Evolutionary conservation across 2,888 invertebrate species (phyloP), one percentile per base, ranked within the genome.

Genomic region (Drosophila kanekoi): DNA sequence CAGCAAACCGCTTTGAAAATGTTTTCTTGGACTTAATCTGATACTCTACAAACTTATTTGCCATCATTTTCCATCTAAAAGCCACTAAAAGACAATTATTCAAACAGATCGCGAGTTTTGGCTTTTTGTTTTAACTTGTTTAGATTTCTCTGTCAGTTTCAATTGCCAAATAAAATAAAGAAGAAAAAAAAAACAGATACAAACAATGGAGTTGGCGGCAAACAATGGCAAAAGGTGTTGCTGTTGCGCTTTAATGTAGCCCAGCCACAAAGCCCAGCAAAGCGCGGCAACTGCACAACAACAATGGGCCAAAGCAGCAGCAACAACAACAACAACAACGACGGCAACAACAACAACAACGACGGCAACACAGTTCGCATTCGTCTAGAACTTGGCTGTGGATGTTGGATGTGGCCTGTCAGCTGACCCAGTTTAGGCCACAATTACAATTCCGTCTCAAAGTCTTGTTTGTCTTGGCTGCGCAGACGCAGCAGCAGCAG

Each of bases 351-450:
- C 32, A 63, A 14, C 44, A 58, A 57, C 57, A 56, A 16, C 71
- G 66, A 38, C 63, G 53, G 32, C 66, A 75, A 67, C 67, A 72
- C 64, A 76, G 69, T 75, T 78, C 81, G 62, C 77, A 70, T 80
- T 77, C 76, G 59, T n/a, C 66, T 78, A 79, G 71, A 85, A 79
- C 71, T 69, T 70, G 61, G 43, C 48, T 70, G 58, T 66, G 72
- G 51, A 63, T 72, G 63, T 65, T 81, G 72, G 35, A 44, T 61
- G 45, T 71, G 58, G 69, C 57, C 51, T 71, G 76, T 68, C 68
- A 62, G 81, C 56, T 89, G 89, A 87, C 89, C 87, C 87, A 89
- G 85, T 89, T 84, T 65, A 87, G 72, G 85, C 89, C 84, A 72
- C 89, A 89, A 89, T 89, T 83, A 89, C 87, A 89, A 81, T 56